Base-by-base conservation (phyloP, 1,140 invertebrate genomes). In the Heliothis subflexa region DNA sequence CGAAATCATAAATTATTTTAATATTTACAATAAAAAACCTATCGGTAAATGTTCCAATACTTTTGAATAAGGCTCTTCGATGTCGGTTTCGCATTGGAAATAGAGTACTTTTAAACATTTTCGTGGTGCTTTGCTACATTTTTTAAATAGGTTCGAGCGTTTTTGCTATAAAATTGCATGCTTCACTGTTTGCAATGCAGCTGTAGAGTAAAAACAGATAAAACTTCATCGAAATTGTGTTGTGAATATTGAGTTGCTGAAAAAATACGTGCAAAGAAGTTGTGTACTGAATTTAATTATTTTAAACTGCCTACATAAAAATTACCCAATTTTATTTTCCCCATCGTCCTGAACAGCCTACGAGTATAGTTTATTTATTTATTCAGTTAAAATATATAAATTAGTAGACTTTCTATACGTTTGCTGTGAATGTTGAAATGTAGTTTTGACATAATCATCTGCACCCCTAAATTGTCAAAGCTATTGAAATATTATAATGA, bases 41-140 rank as follows among this genome's bases (percentile, higher is more conserved):
- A 21, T 11, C 7, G 16, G 52, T n/a, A 54, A 16, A 40, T 40
- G 28, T 62, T 62, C 28, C 59, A 25, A 62, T 62, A 57, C 55
- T 57, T 57, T 57, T 21, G 21, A 57, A 57, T 57, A 21, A 57
- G 55, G 25, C 18, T 55, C 16, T 25, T 57, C 55, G 55, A 25
- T 59, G 28, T 59, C 55, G 21, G 55, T 59, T 59, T 12, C 55
- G 28, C 55, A 59, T 59, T 59, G 12, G 16, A 28, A 59, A 59
- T 59, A 13, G 55, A 59, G 21, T 59, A 59, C 25, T 59, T 59
- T 59, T 59, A 59, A 64, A 64, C 13, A 64, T 64, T 16, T 14
- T 59, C 61, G 33, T 64, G 16, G 40, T 45, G n/a, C 33, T 45
- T 64, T 64, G 61, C 33, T 16, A 14, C 55, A 28, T 59, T 59